Evolutionary conservation across 2,888 invertebrate species (phyloP).

Genomic region (Beris morrisii): DNA sequence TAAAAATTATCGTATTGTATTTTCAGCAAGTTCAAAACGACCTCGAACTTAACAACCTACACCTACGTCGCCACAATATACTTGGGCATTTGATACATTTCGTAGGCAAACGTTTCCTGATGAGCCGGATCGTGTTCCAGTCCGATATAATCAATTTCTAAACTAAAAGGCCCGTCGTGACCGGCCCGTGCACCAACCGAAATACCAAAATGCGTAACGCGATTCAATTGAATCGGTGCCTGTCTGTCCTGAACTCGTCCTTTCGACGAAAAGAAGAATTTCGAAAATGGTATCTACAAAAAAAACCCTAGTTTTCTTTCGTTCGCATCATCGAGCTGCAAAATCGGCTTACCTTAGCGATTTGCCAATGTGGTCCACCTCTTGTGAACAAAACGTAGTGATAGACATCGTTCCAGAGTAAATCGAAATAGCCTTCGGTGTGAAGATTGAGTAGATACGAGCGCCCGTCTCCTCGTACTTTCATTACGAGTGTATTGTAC

Average conservation of each 20-base stretch:
- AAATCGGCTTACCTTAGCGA: slow-evolving; percentile 66
- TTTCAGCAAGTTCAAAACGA: too few species aligned
- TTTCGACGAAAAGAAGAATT: slow-evolving; percentile 80
- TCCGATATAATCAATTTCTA: slow-evolving; percentile 94
- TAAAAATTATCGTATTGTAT: too few species aligned
- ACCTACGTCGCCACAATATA: slow-evolving; percentile 66
- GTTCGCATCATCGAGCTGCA: too few species aligned
- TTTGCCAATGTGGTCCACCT: slow-evolving; percentile 99
- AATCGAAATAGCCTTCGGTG: slow-evolving; percentile 75
- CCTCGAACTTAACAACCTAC: too few species aligned
- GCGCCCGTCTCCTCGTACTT: slow-evolving; percentile 92
- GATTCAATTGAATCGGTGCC: slow-evolving; percentile 61
- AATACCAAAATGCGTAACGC: slow-evolving; percentile 77
- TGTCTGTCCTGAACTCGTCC: slow-evolving; percentile 87
- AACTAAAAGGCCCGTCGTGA: slow-evolving; percentile 78
- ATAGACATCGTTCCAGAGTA: slow-evolving; percentile 87
- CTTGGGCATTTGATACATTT: slow-evolving; percentile 77
- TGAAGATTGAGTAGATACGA: slow-evolving; percentile 82
- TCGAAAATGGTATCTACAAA: slow-evolving; percentile 87
- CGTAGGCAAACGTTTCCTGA: slow-evolving; percentile 88
- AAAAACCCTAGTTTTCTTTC: slow-evolving; percentile 9
- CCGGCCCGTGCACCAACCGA: slow-evolving; percentile 72
- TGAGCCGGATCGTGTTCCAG: slow-evolving; percentile 78
- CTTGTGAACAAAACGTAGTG: slow-evolving; percentile 87
- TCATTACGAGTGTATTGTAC: slow-evolving; percentile 75